These are phyloP conservation scores for Calyptommatus sinebrachiatus DNA, from an alignment of 2,113 vertebrate species.

Conservation along the genomic window DNA sequence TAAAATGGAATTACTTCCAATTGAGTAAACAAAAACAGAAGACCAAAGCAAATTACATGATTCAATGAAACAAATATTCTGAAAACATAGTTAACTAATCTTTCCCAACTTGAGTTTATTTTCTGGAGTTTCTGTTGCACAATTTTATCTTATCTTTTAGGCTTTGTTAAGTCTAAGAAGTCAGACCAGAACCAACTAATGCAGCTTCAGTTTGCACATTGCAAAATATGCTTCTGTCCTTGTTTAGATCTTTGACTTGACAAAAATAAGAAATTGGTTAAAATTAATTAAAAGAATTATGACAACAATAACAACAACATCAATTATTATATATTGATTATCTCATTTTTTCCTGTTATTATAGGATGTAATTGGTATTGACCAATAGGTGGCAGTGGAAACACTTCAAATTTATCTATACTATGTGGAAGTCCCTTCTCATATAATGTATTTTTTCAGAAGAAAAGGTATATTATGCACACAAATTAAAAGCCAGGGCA, in stretches of 20 bases:
- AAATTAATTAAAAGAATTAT: too few relatives aligned
- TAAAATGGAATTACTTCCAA: not conserved
- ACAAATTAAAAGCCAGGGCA: conserved; percentile 47
- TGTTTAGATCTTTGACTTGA: not conserved
- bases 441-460: conserved; percentile 31
- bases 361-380: conserved; percentile 36
- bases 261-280: not conserved
- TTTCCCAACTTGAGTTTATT: not conserved
- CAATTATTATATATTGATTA: not conserved
- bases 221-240: not conserved
- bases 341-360: not conserved
- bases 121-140: not conserved
- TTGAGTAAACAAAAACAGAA: not conserved
- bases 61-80: not conserved
- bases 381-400: conserved; percentile 66
- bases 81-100: not conserved
- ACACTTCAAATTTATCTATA: conserved; percentile 49
- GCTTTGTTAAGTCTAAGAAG: not conserved
- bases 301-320: not conserved
- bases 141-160: not conserved
- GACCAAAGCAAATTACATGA: not conserved
- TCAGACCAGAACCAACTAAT: not conserved
- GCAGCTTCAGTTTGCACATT: not conserved
- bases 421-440: conserved; percentile 12
- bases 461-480: conserved; percentile 26